Evolutionary conservation across 1,140 invertebrate species (phyloP).

Genomic region (Hycleus phaleratus): DNA sequence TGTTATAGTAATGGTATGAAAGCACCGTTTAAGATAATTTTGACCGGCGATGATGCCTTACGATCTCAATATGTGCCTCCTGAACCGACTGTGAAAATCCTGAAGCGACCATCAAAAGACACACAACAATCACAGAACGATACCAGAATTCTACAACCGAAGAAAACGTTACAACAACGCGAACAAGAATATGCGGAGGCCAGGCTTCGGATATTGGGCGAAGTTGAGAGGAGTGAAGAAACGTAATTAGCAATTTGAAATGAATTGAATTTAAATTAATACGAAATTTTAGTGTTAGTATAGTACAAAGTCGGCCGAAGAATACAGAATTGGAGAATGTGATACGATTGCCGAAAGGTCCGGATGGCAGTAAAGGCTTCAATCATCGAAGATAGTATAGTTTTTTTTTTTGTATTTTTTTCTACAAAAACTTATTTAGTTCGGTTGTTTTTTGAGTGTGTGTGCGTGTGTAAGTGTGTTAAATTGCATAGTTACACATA

Average conservation of each 20-base stretch:
- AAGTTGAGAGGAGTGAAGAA: conserved; percentile 64
- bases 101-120: conserved; percentile 61
- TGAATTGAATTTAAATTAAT: conserved; percentile 1
- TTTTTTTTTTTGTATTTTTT: not conserved
- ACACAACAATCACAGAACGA: conserved; percentile 50
- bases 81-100: conserved; percentile 72
- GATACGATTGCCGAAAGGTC: conserved; percentile 48
- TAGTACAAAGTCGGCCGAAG: conserved; percentile 30
- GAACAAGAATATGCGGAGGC: conserved; percentile 84
- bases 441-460: too few relatives aligned
- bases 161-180: conserved; percentile 77
- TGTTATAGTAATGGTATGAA: conserved; percentile 27
- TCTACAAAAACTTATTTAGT: too few relatives aligned
- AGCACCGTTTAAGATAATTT: conserved; percentile 33
- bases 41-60: conserved; percentile 39
- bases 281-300: conserved; percentile 27
- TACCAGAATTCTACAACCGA: conserved; percentile 59
- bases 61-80: conserved; percentile 47
- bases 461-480: not conserved
- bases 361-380: conserved; percentile 52
- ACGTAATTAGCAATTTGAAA: conserved; percentile 42
- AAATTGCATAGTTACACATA: too few relatives aligned
- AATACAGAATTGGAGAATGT: conserved; percentile 36
- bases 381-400: conserved; percentile 48
- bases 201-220: conserved; percentile 71